These are phyloP conservation scores for Chiloscyllium punctatum DNA, from an alignment of 2,797 vertebrate genomes.

Conservation along the genomic window DNA sequence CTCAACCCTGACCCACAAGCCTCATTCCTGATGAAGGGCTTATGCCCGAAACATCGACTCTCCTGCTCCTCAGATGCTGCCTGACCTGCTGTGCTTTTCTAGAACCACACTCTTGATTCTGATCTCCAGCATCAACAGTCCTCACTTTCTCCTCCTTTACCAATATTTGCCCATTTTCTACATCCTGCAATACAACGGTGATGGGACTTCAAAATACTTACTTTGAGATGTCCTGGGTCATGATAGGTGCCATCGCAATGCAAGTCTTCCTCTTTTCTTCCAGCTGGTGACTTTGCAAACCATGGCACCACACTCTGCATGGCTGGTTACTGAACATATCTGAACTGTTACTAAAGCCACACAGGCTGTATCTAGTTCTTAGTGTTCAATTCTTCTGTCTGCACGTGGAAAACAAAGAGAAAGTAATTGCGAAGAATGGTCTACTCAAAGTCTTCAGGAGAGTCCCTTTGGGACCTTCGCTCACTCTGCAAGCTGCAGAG, in stretches of 20 bases:
- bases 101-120: no score
- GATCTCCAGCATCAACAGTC: no score
- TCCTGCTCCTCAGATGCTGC: no score
- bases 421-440: not conserved
- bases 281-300: not conserved
- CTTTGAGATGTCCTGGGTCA: not conserved
- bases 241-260: not conserved
- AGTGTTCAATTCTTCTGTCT: not conserved
- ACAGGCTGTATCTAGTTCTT: not conserved
- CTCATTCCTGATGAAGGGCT: no score
- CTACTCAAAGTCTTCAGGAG: not conserved
- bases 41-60: no score
- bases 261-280: not conserved
- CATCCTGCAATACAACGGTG: not conserved
- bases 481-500: not conserved
- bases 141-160: not conserved
- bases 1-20: no score
- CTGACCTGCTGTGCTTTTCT: no score
- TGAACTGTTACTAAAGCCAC: not conserved
- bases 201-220: not conserved
- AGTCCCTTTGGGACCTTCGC: not conserved
- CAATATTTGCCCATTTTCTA: not conserved
- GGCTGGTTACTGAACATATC: not conserved
- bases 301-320: not conserved
- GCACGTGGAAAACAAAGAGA: not conserved